Percentiles rank a stretch among this genome's conserved stretches.
phyloP scores from a whole-genome alignment of 2,888 invertebrate species.

The Lutraria lutraria region DNA sequence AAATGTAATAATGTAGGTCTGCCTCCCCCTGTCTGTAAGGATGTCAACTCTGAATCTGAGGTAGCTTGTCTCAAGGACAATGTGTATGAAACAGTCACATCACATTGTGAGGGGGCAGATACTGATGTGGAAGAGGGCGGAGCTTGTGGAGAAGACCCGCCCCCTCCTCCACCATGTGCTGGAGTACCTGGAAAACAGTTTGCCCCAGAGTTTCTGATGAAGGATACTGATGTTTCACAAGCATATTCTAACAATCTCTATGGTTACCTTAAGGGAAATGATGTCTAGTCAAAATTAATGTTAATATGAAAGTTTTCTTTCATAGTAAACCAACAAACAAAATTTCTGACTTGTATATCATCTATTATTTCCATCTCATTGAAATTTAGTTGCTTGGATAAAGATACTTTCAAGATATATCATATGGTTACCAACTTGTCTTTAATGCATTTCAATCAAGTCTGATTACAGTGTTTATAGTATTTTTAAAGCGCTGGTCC shows the following conservation, averaged over 20 bases:
- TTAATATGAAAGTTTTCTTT: not conserved
- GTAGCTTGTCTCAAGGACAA: constrained; percentile 32
- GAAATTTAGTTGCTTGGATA: not conserved
- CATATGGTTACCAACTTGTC: too few relatives aligned
- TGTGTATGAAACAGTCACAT: constrained; percentile 48
- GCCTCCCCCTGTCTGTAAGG: constrained; percentile 39
- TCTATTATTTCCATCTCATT: not conserved
- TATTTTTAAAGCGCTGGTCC: too few relatives aligned
- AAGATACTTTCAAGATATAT: not conserved
- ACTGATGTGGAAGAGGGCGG: constrained; percentile 12
- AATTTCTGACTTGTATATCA: not conserved
- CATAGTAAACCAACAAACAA: not conserved
- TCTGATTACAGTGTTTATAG: too few relatives aligned
- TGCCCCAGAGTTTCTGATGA: constrained; percentile 61
- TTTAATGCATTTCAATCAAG: too few relatives aligned
- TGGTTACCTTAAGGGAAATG: constrained; percentile 43
- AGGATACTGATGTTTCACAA: constrained; percentile 61
- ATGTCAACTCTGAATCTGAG: constrained; percentile 7
- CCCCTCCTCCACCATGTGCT: constrained; percentile 52
- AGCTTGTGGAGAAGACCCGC: constrained; percentile 27
- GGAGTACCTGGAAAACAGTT: constrained; percentile 35
- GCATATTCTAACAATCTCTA: constrained; percentile 67
- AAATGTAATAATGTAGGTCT: constrained; percentile 46
- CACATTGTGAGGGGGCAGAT: constrained; percentile 39
- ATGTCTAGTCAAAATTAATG: not conserved